Evolutionary conservation across 2,888 invertebrate species (phyloP), one percentile per base, ranked within the genome.

Genomic region (Synergus japonicus): DNA sequence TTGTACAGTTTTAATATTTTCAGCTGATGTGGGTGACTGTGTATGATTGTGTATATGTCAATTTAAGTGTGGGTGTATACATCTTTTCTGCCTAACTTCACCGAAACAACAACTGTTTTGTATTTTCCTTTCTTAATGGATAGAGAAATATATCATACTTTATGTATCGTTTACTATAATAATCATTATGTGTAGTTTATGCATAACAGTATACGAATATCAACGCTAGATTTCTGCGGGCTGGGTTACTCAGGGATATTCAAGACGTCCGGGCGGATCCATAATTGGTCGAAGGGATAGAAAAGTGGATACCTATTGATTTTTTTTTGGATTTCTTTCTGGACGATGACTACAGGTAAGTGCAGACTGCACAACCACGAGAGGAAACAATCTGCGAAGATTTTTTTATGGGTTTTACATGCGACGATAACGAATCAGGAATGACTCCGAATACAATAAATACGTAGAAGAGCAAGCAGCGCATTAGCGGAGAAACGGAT

Each of bases 101-200:
- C 85, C 87, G 90, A 89, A 88, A 91, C 90, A 91, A 91, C 89
- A 89, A 90, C 88, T 89, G 89, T 89, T 37, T 89, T 89, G 88
- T 88, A 86, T 89, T 87, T 81, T 89, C 87, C 85, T 84, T 84
- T 89, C 91, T 92, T 91, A 92, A 91, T 90, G 89, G 88, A 91
- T 91, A 92, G 92, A 92, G 92, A 92, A 92, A 92, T 92, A 92
- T 92, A 92, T 92, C 92, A 91, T 91, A 91, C 90, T 92, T 92
- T 91, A 91, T 91, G 91, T 91, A 92, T 91, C 89, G 90, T 91
- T 91, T 90, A 91, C 88, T 91, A 92, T 91, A 91, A 92, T 92
- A 91, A 92, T 91, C 88, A 90, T 91, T 91, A 92, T 91, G 90
- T 91, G 91, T 91, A 91, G 89, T 92, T 92, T 91, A 91, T 91